Evolutionary conservation across 2,797 vertebrate genomes (phyloP).

Genomic region (Acipenser oxyrinchus): DNA sequence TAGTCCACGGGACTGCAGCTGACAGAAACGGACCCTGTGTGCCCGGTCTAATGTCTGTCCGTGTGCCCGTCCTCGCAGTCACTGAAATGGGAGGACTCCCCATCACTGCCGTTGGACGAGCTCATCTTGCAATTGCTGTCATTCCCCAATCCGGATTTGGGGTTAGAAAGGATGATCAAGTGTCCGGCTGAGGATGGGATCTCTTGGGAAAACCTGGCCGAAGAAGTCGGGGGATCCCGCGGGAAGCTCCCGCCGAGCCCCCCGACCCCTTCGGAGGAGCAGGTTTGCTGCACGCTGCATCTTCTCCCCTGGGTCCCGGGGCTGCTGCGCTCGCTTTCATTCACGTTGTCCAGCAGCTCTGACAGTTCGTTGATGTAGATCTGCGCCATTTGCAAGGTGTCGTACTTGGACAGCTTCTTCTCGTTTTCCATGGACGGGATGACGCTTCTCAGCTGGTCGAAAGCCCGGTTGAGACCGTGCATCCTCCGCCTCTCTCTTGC

Average conservation of each 20-base stretch:
- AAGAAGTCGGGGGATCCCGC: constrained; percentile 18
- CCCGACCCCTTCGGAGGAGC: constrained; percentile 23
- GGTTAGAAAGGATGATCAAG: constrained; percentile 45
- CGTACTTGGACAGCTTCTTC: constrained; percentile 71
- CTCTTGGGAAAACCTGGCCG: constrained; percentile 27
- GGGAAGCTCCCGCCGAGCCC: constrained; percentile 22
- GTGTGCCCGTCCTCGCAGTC: constrained; percentile 54
- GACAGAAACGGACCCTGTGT: no score
- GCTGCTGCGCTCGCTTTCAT: constrained; percentile 39
- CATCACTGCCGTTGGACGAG: constrained; percentile 56
- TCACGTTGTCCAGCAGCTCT: constrained; percentile 57
- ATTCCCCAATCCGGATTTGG: constrained; percentile 39
- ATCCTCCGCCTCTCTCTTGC: constrained; percentile 68
- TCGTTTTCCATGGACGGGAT: constrained; percentile 70
- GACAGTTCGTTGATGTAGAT: constrained; percentile 73
- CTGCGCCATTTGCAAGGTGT: constrained; percentile 75
- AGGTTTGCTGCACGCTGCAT: constrained; percentile 33
- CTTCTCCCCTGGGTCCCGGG: constrained; percentile 37
- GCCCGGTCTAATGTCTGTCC: constrained; percentile 22
- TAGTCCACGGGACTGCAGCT: no score
- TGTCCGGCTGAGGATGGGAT: constrained; percentile 35
- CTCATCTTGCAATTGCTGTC: constrained; percentile 25
- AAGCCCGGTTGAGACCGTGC: constrained; percentile 71
- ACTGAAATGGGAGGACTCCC: constrained; percentile 61
- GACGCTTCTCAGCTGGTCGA: constrained; percentile 68